Percentiles rank a stretch among this genome's conserved stretches.
Conservation (phyloP, 2,888 invertebrate genomes). For the Cryptus viduatorius region DNA sequence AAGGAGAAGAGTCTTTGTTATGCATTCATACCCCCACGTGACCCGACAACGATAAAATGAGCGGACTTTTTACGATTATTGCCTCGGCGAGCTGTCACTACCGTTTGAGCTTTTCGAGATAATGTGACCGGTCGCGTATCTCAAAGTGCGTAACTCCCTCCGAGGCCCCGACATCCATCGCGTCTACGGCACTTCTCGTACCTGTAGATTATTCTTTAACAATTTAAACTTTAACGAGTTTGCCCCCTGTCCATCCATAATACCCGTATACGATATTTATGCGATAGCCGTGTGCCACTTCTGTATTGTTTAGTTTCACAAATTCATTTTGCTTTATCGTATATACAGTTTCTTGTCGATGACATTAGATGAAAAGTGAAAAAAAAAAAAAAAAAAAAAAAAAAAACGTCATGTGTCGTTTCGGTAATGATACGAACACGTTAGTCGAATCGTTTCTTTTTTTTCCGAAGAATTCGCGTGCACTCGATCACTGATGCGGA, state of each 20-base stretch:
- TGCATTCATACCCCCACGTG: slow-evolving; percentile 54
- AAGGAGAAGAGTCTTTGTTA: slow-evolving; percentile 59
- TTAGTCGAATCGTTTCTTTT: not conserved
- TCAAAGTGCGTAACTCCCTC: slow-evolving; percentile 61
- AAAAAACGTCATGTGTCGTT: not conserved
- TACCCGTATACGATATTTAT: slow-evolving; percentile 21
- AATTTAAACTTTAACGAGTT: slow-evolving; percentile 53
- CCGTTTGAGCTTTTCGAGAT: slow-evolving; percentile 71
- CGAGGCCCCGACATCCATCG: slow-evolving; percentile 42
- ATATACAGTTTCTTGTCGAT: not conserved
- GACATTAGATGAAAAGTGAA: not conserved
- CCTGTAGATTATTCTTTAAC: slow-evolving; percentile 22
- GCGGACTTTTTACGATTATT: slow-evolving; percentile 82
- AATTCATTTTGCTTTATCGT: not conserved
- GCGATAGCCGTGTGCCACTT: not conserved
- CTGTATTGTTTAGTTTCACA: not conserved
- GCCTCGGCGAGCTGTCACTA: slow-evolving; percentile 80
- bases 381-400: not conserved
- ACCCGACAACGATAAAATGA: slow-evolving; percentile 77
- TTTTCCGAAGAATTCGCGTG: slow-evolving; percentile 33
- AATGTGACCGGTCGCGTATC: slow-evolving; percentile 67
- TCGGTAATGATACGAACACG: not conserved
- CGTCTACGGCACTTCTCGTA: not conserved
- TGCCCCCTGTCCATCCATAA: slow-evolving; percentile 21
- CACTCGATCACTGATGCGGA: slow-evolving; percentile 28